Conservation (phyloP, 30 jellyfish, hydroid and myxozoan species). For the Hydractinia echinata region DNA sequence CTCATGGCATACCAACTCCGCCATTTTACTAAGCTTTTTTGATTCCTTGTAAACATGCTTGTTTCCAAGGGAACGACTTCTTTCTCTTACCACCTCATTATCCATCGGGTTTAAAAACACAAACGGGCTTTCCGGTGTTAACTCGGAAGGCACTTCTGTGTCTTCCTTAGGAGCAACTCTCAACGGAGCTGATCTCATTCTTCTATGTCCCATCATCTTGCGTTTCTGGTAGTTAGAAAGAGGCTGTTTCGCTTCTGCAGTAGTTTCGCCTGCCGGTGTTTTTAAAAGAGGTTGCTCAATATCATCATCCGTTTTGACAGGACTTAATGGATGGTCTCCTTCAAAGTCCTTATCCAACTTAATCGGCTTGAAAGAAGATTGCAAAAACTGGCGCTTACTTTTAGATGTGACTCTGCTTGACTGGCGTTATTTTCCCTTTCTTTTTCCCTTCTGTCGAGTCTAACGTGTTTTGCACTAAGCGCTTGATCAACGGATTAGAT, state of each 20-base stretch:
- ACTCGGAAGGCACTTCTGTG: slow-evolving; percentile 14
- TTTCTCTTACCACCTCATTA: slow-evolving; percentile 15
- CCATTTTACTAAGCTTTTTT: slow-evolving; percentile 64
- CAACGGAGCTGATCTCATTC: slow-evolving; percentile 74
- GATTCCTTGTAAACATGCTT: slow-evolving; percentile 35
- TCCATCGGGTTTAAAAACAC: not conserved
- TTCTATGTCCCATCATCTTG: slow-evolving; percentile 76
- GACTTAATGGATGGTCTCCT: slow-evolving; percentile 7
- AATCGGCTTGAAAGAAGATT: slow-evolving; percentile 10
- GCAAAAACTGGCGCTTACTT: not conserved
- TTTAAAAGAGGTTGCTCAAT: not conserved
- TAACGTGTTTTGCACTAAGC: slow-evolving; percentile 1
- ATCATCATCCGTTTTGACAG: not conserved
- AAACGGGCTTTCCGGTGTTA: slow-evolving; percentile 31
- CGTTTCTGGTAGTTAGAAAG: slow-evolving; percentile 24
- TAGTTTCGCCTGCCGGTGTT: not conserved
- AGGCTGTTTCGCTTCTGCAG: not conserved
- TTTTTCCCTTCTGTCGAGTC: not conserved
- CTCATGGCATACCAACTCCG: slow-evolving; percentile 80
- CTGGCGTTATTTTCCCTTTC: slow-evolving; percentile 4
- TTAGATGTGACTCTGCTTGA: not conserved
- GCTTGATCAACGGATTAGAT: slow-evolving; percentile 2
- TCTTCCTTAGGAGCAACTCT: not conserved
- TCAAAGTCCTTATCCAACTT: slow-evolving; percentile 10
- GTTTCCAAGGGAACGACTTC: slow-evolving; percentile 67